A percentile compares a stretch with the other conserved stretches of the same genome.
These are phyloP conservation scores for Tenebrosternarchus preto DNA, from an alignment of 2,113 vertebrate species.

Conservation along the genomic window DNA sequence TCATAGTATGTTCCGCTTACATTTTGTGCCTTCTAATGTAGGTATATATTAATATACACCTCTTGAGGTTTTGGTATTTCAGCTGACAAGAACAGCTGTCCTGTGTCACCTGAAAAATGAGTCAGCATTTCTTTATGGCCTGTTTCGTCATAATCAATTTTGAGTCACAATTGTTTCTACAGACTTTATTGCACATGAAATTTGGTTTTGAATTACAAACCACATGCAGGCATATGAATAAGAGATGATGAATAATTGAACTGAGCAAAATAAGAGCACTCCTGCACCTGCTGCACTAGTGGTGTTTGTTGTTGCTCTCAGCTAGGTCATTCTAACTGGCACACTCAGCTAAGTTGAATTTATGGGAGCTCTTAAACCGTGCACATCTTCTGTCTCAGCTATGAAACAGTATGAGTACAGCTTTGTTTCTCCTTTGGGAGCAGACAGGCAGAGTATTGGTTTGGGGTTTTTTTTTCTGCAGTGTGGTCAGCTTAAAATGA, in stretches of 20 bases:
- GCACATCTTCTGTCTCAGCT: conserved; percentile 25
- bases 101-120: conserved; percentile 20
- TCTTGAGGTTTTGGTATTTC: conserved; percentile 18
- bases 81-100: conserved; percentile 10
- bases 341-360: conserved; percentile 44
- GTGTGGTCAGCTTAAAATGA: conserved; percentile 32
- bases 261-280: conserved; percentile 34
- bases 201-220: conserved; percentile 31
- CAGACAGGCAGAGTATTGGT: conserved; percentile 25
- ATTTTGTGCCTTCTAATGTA: neutral
- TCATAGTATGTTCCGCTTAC: neutral
- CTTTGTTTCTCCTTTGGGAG: conserved; percentile 40
- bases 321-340: conserved; percentile 30
- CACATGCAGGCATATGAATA: conserved; percentile 32
- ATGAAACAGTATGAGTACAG: conserved; percentile 25
- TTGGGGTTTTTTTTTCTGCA: conserved; percentile 10
- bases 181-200: neutral
- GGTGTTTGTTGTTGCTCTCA: conserved; percentile 44
- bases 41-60: conserved; percentile 4
- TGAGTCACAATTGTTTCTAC: conserved; percentile 1
- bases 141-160: neutral
- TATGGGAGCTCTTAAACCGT: conserved; percentile 39
- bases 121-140: neutral
- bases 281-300: conserved; percentile 43
- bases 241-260: conserved; percentile 41